These are phyloP conservation scores for Coregonus sp. DNA, from an alignment of 2,797 vertebrate genomes.

Conservation along the genomic window DNA sequence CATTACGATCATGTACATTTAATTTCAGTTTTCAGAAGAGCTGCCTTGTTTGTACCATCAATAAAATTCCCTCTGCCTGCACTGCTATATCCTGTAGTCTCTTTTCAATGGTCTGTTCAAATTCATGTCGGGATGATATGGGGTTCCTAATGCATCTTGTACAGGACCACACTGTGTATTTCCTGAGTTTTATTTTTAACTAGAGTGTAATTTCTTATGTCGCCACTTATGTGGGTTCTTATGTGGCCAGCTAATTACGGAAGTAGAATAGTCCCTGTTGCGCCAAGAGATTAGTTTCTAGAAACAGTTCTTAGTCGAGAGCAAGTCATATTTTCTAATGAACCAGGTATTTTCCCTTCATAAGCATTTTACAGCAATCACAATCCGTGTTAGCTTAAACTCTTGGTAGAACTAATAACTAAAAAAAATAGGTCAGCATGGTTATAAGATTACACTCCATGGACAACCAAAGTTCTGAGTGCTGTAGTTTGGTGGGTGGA, in stretches of 20 bases:
- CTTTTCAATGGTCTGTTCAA: slow-evolving; percentile 6
- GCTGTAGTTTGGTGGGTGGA: slow-evolving; percentile 29
- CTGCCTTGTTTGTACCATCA: slow-evolving; percentile 66
- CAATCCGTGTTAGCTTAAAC: background rate
- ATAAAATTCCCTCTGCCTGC: slow-evolving; percentile 77
- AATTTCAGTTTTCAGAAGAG: slow-evolving; percentile 54
- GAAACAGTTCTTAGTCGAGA: background rate
- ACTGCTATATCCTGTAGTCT: slow-evolving; percentile 42
- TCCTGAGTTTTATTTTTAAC: too few relatives aligned
- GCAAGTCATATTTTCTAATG: background rate
- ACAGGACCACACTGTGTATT: too few relatives aligned
- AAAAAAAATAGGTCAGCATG: background rate
- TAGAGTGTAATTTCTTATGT: too few relatives aligned
- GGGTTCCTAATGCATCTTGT: too few relatives aligned
- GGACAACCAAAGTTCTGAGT: slow-evolving; percentile 10
- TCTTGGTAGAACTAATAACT: background rate
- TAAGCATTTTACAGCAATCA: background rate
- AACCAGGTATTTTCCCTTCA: background rate
- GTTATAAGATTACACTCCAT: background rate
- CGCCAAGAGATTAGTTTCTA: too few relatives aligned
- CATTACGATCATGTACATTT: slow-evolving; percentile 60
- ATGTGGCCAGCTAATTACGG: too few relatives aligned
- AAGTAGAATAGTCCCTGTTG: too few relatives aligned
- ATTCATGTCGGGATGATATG: too few relatives aligned
- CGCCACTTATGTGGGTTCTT: too few relatives aligned